phyloP scores from a whole-genome alignment of 2,888 invertebrate genomes.

The Nemotelus nigrinus region DNA sequence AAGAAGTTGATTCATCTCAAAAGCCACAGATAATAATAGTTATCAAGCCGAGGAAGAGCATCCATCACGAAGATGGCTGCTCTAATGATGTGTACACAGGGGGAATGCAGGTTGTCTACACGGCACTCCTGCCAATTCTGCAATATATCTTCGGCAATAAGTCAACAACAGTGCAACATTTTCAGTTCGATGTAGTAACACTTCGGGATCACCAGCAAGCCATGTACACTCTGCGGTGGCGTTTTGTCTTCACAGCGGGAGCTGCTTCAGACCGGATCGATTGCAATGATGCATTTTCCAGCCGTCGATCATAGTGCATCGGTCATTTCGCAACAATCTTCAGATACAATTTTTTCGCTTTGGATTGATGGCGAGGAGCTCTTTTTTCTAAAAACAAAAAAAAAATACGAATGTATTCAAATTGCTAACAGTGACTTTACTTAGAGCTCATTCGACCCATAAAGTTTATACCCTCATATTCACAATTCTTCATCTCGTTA shows the following conservation, averaged over 20 bases:
- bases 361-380: no score
- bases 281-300: no score
- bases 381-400: neutral
- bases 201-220: conserved; percentile 7
- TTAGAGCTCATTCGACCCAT: neutral
- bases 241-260: neutral
- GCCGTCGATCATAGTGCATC: no score
- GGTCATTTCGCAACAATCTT: no score
- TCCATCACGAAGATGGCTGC: conserved; percentile 40
- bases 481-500: no score
- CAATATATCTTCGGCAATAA: conserved; percentile 34
- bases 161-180: conserved; percentile 18
- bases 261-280: neutral
- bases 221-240: neutral
- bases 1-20: conserved; percentile 43
- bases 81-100: conserved; percentile 42
- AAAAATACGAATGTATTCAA: neutral
- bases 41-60: conserved; percentile 40
- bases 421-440: neutral
- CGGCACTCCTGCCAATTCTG: conserved; percentile 33
- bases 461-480: neutral
- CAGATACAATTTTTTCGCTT: no score
- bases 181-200: conserved; percentile 5
- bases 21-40: conserved; percentile 44
- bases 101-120: conserved; percentile 33